Evolutionary conservation across 2,113 vertebrate species (phyloP).

Genomic region (Phocoena phocoena): DNA sequence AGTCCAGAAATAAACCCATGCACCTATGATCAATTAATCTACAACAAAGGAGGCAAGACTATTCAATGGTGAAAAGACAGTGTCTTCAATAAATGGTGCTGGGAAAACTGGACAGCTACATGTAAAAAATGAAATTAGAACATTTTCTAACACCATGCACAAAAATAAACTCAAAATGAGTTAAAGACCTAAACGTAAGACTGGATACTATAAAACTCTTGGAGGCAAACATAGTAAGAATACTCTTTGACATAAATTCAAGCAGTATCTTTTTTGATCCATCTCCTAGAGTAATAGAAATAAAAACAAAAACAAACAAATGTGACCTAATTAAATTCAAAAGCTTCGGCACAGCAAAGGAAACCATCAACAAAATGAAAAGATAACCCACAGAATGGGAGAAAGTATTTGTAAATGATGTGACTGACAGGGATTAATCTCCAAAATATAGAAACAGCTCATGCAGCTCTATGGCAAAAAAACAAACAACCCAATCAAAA

Average conservation of each 20-base stretch:
- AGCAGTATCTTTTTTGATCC: background rate
- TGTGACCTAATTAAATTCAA: background rate
- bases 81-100: background rate
- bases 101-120: background rate
- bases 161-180: background rate
- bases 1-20: background rate
- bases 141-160: background rate
- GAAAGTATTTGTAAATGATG: background rate
- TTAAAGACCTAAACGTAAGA: background rate
- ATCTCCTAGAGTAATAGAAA: background rate
- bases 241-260: background rate
- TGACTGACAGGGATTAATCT: background rate
- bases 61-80: background rate
- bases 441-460: background rate
- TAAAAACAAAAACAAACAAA: background rate
- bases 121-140: background rate
- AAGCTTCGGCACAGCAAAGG: background rate
- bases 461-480: background rate
- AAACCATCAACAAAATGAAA: background rate
- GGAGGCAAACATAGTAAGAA: background rate
- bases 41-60: background rate
- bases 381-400: background rate
- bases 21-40: background rate
- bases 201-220: background rate
- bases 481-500: background rate